Evolutionary conservation across 2,888 invertebrate genomes (phyloP), one percentile per base, ranked within the genome.

Genomic region (Drosophila algonquin): DNA sequence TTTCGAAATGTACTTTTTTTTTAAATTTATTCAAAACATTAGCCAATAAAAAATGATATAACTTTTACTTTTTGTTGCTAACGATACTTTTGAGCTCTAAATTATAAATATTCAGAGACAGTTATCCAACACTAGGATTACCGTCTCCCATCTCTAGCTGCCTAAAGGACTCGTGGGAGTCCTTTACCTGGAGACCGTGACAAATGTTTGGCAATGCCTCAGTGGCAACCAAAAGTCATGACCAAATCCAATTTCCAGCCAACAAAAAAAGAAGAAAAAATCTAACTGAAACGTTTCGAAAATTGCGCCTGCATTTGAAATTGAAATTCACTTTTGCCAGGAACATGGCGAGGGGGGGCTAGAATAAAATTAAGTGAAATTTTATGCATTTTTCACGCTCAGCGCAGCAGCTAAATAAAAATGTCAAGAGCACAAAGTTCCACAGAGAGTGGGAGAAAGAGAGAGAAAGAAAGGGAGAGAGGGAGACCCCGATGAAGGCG

Each of bases 361-460:
- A n/a, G 60, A 45, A 56, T 76, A 72, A 85, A 83, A 88, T 90
- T 80, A 88, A 90, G 89, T 90, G 88, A 88, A 89, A 86, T 89
- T 89, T 89, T 89, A 89, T 89, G 90, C 88, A 89, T 83, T 87
- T 86, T 82, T 87, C 84, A 88, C 85, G 87, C 77, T 82, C 74
- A 59, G 69, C 73, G 69, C 76, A 79, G 82, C 79, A 77, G 77
- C 79, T 88, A 86, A 90, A 90, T 89, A 89, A 90, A 89, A 89
- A 84, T 89, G 89, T 90, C 90, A 83, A 77, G 73, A 72, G 56
- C 80, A 77, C 82, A 76, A 76, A 85, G 76, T 75, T 70, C 53
- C 35, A 46, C 21, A 27, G 27, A 54, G 24, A 27, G 40, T 16
- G 16, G 32, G n/a, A 24, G 21, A 63, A 51, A 47, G 16, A 10